Percentiles rank a stretch among this genome's conserved stretches.
These are phyloP conservation scores for Bufo gargarizans DNA, from an alignment of 2,113 vertebrate genomes.

Conservation along the genomic window DNA sequence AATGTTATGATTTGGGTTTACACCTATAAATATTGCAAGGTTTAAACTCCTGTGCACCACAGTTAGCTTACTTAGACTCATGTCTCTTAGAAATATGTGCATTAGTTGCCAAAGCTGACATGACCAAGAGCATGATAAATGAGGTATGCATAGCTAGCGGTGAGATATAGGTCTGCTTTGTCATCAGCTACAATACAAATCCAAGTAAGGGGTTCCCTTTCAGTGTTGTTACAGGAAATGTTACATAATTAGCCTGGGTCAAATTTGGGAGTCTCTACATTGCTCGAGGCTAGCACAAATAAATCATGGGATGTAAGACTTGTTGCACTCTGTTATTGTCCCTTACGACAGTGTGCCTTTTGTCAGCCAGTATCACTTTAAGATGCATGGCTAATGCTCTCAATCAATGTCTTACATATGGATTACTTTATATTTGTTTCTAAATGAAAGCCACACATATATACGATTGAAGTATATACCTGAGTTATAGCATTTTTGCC, in stretches of 20 bases:
- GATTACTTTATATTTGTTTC: not conserved
- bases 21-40: too few species aligned
- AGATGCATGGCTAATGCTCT: slow-evolving; percentile 56
- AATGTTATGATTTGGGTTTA: too few species aligned
- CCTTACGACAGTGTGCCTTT: slow-evolving; percentile 56
- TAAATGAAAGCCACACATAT: slow-evolving; percentile 2
- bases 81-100: not conserved
- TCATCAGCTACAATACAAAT: slow-evolving; percentile 59
- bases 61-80: not conserved
- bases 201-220: slow-evolving; percentile 60
- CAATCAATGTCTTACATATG: slow-evolving; percentile 1
- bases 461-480: too few species aligned
- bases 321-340: slow-evolving; percentile 48
- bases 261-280: slow-evolving; percentile 61
- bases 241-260: slow-evolving; percentile 65
- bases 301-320: slow-evolving; percentile 54
- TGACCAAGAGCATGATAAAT: slow-evolving; percentile 58
- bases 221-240: slow-evolving; percentile 61
- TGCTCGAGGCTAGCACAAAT: slow-evolving; percentile 62
- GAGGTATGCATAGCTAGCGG: slow-evolving; percentile 46
- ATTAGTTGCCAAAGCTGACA: not conserved
- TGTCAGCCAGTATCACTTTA: slow-evolving; percentile 63
- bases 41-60: too few species aligned
- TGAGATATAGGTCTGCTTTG: slow-evolving; percentile 52
- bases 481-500: too few species aligned